Percentiles rank a stretch among this genome's conserved stretches.
Conservation (phyloP, 2,888 invertebrate genomes). For the Lucinisca nassula region DNA sequence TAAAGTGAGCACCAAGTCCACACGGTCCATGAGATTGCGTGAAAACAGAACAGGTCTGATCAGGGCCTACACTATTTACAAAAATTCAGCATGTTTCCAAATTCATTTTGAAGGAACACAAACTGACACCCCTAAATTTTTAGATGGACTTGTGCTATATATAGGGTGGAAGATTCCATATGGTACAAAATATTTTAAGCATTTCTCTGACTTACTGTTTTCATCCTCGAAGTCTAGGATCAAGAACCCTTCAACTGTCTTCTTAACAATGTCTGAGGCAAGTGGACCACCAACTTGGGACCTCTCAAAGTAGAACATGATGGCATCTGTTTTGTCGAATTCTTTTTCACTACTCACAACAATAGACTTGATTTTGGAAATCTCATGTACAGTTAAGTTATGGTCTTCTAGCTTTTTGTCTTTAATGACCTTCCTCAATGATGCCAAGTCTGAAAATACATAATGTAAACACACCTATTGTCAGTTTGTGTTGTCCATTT, state of each 20-base stretch:
- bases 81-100: too few species aligned
- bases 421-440: slow-evolving; percentile 48
- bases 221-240: slow-evolving; percentile 59
- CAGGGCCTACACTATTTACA: too few species aligned
- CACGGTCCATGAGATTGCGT: too few species aligned
- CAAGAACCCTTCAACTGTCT: slow-evolving; percentile 63
- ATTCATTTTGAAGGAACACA: too few species aligned
- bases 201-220: slow-evolving; percentile 31
- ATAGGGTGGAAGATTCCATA: too few species aligned
- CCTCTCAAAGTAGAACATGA: slow-evolving; percentile 60
- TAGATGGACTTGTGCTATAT: too few species aligned
- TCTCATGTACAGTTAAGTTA: slow-evolving; percentile 48
- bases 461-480: too few species aligned
- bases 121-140: too few species aligned
- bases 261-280: slow-evolving; percentile 44
- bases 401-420: slow-evolving; percentile 51
- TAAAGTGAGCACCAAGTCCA: too few species aligned
- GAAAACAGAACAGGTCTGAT: too few species aligned
- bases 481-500: too few species aligned
- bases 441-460: slow-evolving; percentile 35
- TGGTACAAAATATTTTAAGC: too few species aligned
- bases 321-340: slow-evolving; percentile 50
- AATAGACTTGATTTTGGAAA: slow-evolving; percentile 41
- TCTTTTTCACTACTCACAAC: slow-evolving; percentile 57
- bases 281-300: slow-evolving; percentile 56